Evolutionary conservation across 2,797 vertebrate genomes (phyloP).

Genomic region (Todus mexicanus): DNA sequence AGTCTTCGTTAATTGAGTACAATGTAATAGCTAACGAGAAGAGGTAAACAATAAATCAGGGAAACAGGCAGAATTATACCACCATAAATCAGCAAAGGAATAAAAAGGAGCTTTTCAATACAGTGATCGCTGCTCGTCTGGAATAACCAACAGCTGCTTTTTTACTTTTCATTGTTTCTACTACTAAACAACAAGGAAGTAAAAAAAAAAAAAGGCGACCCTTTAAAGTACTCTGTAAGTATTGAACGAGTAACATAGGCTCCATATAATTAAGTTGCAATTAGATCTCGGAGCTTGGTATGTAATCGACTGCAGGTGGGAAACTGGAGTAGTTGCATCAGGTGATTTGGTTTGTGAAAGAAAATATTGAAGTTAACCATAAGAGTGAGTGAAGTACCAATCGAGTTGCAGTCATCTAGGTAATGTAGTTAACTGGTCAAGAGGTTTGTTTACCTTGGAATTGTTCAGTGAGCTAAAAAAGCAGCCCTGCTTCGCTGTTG

Average conservation of each 20-base stretch:
- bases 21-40: not conserved
- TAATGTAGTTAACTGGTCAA: not conserved
- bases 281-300: not conserved
- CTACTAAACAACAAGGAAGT: not conserved
- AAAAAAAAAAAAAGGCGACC: not conserved
- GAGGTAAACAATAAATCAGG: not conserved
- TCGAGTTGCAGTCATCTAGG: not conserved
- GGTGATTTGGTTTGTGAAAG: not conserved
- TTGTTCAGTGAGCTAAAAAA: not conserved
- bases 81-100: not conserved
- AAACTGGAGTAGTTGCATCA: not conserved
- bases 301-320: not conserved
- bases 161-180: not conserved
- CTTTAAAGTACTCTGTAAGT: not conserved
- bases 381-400: not conserved
- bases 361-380: slow-evolving; percentile 2
- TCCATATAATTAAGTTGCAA: slow-evolving; percentile 10
- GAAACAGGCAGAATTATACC: not conserved
- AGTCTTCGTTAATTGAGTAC: not conserved
- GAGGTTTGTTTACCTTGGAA: slow-evolving; percentile 19
- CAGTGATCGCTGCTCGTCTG: not conserved
- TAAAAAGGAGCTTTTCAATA: not conserved
- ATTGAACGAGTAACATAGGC: not conserved
- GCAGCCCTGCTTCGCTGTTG: not conserved
- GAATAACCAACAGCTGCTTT: not conserved